These are phyloP conservation scores for Leiothrix lutea DNA, from an alignment of 2,113 vertebrate genomes.

Conservation along the genomic window DNA sequence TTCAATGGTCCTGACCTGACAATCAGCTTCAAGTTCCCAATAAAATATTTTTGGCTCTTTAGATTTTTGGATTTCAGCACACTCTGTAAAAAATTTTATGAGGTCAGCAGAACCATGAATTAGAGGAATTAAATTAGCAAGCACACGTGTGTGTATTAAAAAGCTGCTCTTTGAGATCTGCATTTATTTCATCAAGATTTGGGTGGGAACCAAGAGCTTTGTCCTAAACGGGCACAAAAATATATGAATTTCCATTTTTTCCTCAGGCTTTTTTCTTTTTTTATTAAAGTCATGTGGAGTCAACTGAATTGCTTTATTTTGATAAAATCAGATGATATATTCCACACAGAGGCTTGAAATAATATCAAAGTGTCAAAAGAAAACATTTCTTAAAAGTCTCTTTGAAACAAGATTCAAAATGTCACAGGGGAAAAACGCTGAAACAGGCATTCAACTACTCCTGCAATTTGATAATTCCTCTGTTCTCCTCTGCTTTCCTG, in stretches of 20 bases:
- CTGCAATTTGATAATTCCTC: slow-evolving; percentile 26
- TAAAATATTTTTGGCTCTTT: not conserved
- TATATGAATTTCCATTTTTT: not conserved
- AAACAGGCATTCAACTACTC: not conserved
- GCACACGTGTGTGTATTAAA: not conserved
- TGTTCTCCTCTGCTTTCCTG: not conserved
- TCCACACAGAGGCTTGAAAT: slow-evolving; percentile 46
- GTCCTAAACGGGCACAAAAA: not conserved
- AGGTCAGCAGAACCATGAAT: not conserved
- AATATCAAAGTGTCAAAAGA: slow-evolving; percentile 59
- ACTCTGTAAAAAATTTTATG: not conserved
- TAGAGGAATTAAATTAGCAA: not conserved
- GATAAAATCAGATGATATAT: slow-evolving; percentile 38
- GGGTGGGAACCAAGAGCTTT: not conserved
- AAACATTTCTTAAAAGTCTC: slow-evolving; percentile 19
- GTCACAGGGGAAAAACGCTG: slow-evolving; percentile 48
- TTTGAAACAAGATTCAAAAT: slow-evolving; percentile 35
- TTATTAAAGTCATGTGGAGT: not conserved
- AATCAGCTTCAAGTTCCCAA: not conserved
- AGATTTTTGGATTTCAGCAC: not conserved
- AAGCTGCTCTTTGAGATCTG: not conserved
- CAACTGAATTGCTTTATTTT: slow-evolving; percentile 46
- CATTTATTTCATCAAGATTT: not conserved
- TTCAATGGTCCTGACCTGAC: not conserved
- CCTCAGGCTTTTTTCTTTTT: not conserved